These are phyloP conservation scores for Mactra quadrangularis DNA, from an alignment of 1,140 invertebrate genomes.

Conservation along the genomic window DNA sequence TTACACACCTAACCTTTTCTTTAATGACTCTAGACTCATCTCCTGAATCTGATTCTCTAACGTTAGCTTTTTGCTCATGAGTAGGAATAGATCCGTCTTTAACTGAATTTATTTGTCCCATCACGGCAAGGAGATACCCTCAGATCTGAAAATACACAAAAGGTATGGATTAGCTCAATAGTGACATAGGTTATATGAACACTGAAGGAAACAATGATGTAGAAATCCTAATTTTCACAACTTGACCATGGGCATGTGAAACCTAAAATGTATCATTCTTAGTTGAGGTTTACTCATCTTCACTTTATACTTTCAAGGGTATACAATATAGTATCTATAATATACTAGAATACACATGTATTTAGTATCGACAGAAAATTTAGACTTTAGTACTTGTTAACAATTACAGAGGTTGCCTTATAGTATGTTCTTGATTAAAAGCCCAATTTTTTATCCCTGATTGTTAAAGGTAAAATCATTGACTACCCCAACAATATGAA, in stretches of 20 bases:
- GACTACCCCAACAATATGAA: no score
- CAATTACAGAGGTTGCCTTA: no score
- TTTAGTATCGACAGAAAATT: no score
- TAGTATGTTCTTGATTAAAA: no score
- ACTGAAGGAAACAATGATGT: not conserved
- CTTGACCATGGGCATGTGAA: not conserved
- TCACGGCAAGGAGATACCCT: not conserved
- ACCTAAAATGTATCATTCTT: not conserved
- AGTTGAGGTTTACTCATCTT: not conserved
- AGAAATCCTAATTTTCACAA: not conserved
- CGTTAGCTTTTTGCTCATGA: not conserved
- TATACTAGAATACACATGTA: no score
- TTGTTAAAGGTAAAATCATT: no score
- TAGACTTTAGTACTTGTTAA: no score
- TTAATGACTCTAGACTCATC: not conserved
- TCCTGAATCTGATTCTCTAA: not conserved
- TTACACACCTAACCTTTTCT: constrained; percentile 36
- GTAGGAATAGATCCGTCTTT: not conserved
- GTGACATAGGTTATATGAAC: no score
- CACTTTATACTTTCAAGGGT: no score
- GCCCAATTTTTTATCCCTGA: no score
- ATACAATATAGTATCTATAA: no score
- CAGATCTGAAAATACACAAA: constrained; percentile 5
- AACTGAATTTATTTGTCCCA: constrained; percentile 33
- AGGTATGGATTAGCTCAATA: no score